These are phyloP conservation scores for Dryobota labecula DNA, from an alignment of 2,888 invertebrate genomes.

Conservation along the genomic window DNA sequence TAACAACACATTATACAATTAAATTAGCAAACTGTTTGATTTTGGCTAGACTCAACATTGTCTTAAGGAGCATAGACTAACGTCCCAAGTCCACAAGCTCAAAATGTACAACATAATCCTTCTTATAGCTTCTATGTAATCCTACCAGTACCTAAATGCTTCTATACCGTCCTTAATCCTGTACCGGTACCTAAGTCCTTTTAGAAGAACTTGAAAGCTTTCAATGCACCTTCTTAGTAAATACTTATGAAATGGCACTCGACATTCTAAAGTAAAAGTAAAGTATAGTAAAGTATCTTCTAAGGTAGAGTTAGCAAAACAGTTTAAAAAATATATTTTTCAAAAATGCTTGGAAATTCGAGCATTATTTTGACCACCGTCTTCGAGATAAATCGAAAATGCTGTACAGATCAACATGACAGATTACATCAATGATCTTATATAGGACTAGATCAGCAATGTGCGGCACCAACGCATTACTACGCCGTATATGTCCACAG, in stretches of 20 bases:
- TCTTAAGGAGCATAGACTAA: too few species aligned
- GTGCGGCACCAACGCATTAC: too few species aligned
- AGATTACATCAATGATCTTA: too few species aligned
- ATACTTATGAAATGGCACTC: constrained; percentile 4
- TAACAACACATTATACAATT: too few species aligned
- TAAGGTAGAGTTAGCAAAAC: neutral
- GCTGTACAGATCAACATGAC: neutral
- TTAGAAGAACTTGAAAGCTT: constrained; percentile 3
- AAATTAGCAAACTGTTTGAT: too few species aligned
- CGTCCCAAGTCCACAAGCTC: neutral
- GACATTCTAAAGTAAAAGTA: neutral
- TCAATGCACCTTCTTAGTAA: neutral
- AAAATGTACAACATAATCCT: constrained; percentile 17
- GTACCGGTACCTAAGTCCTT: neutral
- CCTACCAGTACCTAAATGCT: neutral
- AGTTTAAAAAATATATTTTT: neutral
- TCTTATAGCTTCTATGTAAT: constrained; percentile 23
- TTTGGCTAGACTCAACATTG: too few species aligned
- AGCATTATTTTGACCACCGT: neutral
- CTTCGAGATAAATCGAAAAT: neutral
- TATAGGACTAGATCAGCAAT: too few species aligned
- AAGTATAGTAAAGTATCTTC: neutral
- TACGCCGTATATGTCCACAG: too few species aligned
- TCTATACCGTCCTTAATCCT: constrained; percentile 15
- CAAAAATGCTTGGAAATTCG: neutral